phyloP scores from a whole-genome alignment of 2,797 vertebrate genomes.

The Hydrophis major region DNA sequence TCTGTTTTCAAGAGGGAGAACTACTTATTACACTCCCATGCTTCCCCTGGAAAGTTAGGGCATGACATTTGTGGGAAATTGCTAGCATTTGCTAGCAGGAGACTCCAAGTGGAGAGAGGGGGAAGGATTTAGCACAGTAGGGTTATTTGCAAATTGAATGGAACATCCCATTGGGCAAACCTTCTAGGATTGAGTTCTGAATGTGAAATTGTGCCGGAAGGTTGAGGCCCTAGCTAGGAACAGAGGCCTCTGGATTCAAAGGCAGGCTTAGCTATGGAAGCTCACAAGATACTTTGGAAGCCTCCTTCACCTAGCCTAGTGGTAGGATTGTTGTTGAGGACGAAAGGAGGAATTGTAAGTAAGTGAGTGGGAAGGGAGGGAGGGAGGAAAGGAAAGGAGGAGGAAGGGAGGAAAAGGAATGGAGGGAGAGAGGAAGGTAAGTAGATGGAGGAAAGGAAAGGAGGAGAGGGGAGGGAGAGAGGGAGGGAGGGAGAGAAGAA shows the following conservation, averaged over 20 bases:
- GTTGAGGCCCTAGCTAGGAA: neutral
- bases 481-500: neutral
- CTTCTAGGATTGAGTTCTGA: neutral
- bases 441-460: no score
- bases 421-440: no score
- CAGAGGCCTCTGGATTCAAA: neutral
- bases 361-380: neutral
- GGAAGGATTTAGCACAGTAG: neutral
- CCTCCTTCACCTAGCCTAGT: neutral
- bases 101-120: neutral
- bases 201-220: neutral
- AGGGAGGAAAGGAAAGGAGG: no score
- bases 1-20: neutral
- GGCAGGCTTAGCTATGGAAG: neutral
- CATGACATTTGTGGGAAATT: neutral
- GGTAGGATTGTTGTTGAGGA: neutral
- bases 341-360: neutral
- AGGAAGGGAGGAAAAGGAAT: no score
- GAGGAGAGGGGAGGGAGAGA: accelerated
- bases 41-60: neutral
- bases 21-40: neutral
- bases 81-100: neutral
- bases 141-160: neutral
- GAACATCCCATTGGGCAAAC: neutral
- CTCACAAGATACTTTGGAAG: neutral